Evolutionary conservation across 2,113 vertebrate species (phyloP).

Genomic region (Plestiodon gilberti): DNA sequence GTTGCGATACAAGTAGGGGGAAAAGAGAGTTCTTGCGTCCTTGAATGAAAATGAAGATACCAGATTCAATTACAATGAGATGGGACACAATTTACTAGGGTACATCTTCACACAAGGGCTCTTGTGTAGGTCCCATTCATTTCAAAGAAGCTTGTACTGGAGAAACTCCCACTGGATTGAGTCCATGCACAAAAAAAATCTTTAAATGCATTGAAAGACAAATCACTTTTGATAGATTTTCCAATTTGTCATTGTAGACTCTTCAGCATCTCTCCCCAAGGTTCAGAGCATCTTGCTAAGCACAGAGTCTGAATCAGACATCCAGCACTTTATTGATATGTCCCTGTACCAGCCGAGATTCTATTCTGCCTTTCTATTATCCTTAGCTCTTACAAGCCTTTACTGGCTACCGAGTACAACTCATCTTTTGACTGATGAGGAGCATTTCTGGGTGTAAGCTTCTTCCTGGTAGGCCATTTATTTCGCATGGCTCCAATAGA

Average conservation of each 20-base stretch:
- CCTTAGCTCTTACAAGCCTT: background rate
- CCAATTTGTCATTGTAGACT: background rate
- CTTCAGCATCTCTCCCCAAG: background rate
- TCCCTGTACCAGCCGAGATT: fast-evolving
- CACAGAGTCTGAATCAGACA: background rate
- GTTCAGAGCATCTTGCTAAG: background rate
- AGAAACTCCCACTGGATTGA: background rate
- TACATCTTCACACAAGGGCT: slow-evolving; percentile 5
- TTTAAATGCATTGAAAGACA: background rate
- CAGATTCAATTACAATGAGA: background rate
- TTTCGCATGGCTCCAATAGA: slow-evolving; percentile 7
- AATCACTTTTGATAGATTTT: background rate
- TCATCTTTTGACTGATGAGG: background rate
- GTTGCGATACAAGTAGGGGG: background rate
- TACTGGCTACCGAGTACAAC: fast-evolving
- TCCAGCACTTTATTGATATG: background rate
- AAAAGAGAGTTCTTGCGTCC: too few relatives aligned
- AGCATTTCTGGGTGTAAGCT: background rate
- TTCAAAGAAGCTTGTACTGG: background rate
- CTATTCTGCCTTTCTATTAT: background rate
- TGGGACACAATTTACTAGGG: background rate
- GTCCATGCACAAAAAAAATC: background rate
- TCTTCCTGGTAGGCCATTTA: background rate
- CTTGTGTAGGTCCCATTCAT: background rate
- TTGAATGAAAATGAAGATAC: background rate